phyloP scores from a whole-genome alignment of 64 coral and sea anemone species.

The Montipora efflorescens region DNA sequence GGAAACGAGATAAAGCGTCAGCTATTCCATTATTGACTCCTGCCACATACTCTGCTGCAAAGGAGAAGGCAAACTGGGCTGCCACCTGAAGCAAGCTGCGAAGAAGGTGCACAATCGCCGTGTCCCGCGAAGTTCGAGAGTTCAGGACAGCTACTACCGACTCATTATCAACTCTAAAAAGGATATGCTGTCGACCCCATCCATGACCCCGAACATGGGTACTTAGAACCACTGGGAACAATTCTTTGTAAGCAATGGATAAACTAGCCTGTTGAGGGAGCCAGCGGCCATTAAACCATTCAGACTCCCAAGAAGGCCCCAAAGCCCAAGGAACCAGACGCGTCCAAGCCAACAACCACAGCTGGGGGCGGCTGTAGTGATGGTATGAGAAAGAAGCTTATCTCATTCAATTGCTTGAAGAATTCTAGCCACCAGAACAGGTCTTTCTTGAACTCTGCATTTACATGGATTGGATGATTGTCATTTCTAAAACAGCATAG shows the following conservation, averaged over 20 bases:
- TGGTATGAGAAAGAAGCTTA: neutral
- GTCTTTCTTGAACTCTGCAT: neutral
- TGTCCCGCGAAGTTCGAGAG: neutral
- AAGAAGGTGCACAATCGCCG: slow-evolving; percentile 20
- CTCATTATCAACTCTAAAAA: slow-evolving; percentile 49
- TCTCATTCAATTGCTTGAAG: neutral
- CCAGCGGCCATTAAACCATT: slow-evolving; percentile 36
- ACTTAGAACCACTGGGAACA: slow-evolving; percentile 12
- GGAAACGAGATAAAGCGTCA: slow-evolving; percentile 24
- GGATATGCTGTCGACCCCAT: neutral
- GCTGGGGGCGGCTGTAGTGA: neutral
- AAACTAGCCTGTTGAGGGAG: neutral
- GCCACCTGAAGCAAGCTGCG: neutral
- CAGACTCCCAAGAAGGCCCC: slow-evolving; percentile 1
- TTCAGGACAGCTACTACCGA: slow-evolving; percentile 7
- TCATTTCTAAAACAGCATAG: neutral
- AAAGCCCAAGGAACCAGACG: slow-evolving; percentile 14
- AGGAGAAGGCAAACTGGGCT: neutral
- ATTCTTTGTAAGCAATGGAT: slow-evolving; percentile 51
- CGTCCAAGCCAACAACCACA: slow-evolving; percentile 8
- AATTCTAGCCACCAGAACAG: neutral
- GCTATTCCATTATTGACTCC: slow-evolving; percentile 4
- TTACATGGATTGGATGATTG: neutral
- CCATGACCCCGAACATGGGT: slow-evolving; percentile 27
- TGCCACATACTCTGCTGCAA: neutral